A percentile compares a stretch with the other conserved stretches of the same genome.
phyloP scores from a whole-genome alignment of 2,888 invertebrate genomes.

The Nomada goodeniana region DNA sequence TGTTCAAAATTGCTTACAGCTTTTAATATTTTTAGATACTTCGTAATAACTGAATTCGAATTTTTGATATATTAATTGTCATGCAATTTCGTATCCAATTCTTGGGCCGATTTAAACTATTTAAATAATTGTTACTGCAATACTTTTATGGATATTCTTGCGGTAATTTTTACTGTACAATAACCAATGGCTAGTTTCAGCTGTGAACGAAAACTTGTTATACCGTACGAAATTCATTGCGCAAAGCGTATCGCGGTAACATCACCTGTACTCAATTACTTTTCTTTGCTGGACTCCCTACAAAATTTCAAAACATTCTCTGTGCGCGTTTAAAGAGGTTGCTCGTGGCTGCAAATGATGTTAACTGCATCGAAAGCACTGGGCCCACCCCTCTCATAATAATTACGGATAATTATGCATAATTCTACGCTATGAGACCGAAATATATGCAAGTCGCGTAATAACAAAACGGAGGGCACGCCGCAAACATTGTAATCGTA shows the following conservation, averaged over 20 bases:
- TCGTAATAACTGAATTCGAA: background rate
- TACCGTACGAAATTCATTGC: background rate
- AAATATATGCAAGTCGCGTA: conserved; percentile 37
- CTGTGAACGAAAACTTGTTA: background rate
- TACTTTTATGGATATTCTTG: no score
- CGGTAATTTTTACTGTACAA: background rate
- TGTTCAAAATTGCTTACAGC: background rate
- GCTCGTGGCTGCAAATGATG: conserved; percentile 14
- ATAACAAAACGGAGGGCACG: conserved; percentile 28
- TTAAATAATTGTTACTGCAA: no score
- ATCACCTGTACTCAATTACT: conserved; percentile 33
- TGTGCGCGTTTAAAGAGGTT: conserved; percentile 12
- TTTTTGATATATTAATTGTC: background rate
- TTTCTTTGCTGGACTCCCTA: conserved; percentile 15
- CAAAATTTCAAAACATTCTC: conserved; percentile 16
- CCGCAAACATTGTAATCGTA: background rate
- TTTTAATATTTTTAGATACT: background rate
- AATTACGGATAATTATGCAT: conserved; percentile 50
- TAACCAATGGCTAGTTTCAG: background rate
- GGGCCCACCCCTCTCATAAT: conserved; percentile 12
- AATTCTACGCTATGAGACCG: conserved; percentile 10
- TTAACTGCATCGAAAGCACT: conserved; percentile 28
- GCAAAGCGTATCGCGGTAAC: background rate
- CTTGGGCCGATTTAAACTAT: no score
- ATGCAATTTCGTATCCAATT: no score